Evolutionary conservation across 2,113 vertebrate species (phyloP).

Genomic region (Pholis gunnellus): DNA sequence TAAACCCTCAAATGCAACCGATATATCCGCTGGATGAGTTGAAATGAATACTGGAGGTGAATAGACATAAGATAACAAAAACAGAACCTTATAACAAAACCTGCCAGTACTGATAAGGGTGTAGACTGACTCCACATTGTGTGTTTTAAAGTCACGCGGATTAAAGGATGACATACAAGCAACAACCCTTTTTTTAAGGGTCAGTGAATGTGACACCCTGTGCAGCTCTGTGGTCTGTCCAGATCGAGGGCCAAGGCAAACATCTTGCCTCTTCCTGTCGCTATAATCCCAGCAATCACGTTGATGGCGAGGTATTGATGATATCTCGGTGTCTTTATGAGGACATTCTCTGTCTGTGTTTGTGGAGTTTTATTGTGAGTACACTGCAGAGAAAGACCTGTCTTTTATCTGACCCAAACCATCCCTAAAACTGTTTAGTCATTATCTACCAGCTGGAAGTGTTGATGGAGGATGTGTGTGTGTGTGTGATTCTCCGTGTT

Average conservation of each 20-base stretch:
- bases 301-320: slow-evolving; percentile 50
- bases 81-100: slow-evolving; percentile 36
- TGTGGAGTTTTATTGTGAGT: slow-evolving; percentile 59
- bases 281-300: slow-evolving; percentile 40
- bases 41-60: slow-evolving; percentile 25
- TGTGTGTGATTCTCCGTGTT: not conserved
- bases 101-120: slow-evolving; percentile 37
- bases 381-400: slow-evolving; percentile 24
- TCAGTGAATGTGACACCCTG: slow-evolving; percentile 33
- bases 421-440: slow-evolving; percentile 20
- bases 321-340: slow-evolving; percentile 52
- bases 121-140: slow-evolving; percentile 36
- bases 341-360: slow-evolving; percentile 51
- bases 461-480: not conserved
- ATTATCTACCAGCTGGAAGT: slow-evolving; percentile 30
- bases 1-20: slow-evolving; percentile 35
- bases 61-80: slow-evolving; percentile 23
- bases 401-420: slow-evolving; percentile 21
- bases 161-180: slow-evolving; percentile 46
- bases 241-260: slow-evolving; percentile 28
- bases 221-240: slow-evolving; percentile 22
- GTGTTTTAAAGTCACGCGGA: slow-evolving; percentile 25
- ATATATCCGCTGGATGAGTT: slow-evolving; percentile 12
- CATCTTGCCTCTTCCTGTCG: slow-evolving; percentile 42
- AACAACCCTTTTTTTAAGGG: slow-evolving; percentile 46